A percentile compares a stretch with the other conserved stretches of the same genome.
Evolutionary conservation across 2,888 invertebrate genomes (phyloP).

Genomic region (Cataglyphis albicans): DNA sequence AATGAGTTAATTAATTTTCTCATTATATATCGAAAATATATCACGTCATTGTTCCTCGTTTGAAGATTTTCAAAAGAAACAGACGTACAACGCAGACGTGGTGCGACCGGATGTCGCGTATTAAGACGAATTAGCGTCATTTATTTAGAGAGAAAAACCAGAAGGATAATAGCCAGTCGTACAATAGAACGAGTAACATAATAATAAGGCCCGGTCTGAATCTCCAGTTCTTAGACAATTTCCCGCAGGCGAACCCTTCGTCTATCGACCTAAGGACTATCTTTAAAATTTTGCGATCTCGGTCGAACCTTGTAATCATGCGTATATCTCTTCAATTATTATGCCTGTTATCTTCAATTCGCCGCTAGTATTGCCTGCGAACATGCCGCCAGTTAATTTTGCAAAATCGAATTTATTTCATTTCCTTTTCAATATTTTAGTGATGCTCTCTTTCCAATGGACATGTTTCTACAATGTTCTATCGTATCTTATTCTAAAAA

Average conservation of each 20-base stretch:
- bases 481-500: not conserved
- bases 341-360: not conserved
- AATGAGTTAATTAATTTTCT: not conserved
- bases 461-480: not conserved
- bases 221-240: conserved; percentile 34
- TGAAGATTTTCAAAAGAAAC: conserved; percentile 60
- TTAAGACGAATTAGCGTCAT: conserved; percentile 82
- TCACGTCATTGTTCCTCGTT: conserved; percentile 23
- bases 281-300: conserved; percentile 47
- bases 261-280: conserved; percentile 16
- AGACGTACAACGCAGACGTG: conserved; percentile 57
- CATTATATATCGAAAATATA: not conserved
- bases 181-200: conserved; percentile 72
- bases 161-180: conserved; percentile 75
- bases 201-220: conserved; percentile 68
- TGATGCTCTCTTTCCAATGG: not conserved
- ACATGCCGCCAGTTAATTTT: conserved; percentile 17
- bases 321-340: conserved; percentile 5
- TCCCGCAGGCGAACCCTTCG: conserved; percentile 16
- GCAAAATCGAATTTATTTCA: conserved; percentile 14
- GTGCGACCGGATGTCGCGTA: conserved; percentile 79
- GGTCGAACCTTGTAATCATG: conserved; percentile 31
- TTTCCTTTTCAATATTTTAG: not conserved
- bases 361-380: conserved; percentile 14
- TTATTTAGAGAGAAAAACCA: conserved; percentile 81